Evolutionary conservation across 2,113 vertebrate species (phyloP).

Genomic region (Dasyornis broadbenti): DNA sequence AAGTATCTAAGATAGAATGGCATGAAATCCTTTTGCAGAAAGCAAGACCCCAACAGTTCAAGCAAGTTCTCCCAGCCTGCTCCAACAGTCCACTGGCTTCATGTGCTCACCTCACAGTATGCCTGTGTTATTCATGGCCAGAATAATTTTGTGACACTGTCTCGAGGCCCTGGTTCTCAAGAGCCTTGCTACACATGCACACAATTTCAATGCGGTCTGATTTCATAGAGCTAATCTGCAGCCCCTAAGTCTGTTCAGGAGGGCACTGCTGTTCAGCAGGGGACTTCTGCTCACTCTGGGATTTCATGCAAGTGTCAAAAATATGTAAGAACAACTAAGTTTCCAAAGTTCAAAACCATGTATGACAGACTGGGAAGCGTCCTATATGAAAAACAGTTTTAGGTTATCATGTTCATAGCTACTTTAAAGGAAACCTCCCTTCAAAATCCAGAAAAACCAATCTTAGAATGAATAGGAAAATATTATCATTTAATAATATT

Average conservation of each 20-base stretch:
- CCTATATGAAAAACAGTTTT: not conserved
- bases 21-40: not conserved
- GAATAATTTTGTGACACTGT: not conserved
- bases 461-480: not conserved
- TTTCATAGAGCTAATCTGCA: not conserved
- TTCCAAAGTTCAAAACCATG: not conserved
- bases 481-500: not conserved
- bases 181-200: rapidly evolving
- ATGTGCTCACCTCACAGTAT: not conserved
- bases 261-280: not conserved
- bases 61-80: not conserved
- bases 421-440: not conserved
- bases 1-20: not conserved
- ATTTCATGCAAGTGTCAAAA: not conserved
- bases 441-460: not conserved
- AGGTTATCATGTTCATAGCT: not conserved
- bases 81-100: not conserved
- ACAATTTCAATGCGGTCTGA: not conserved
- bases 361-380: not conserved
- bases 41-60: not conserved
- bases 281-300: not conserved
- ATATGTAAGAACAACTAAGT: not conserved
- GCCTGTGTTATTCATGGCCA: not conserved
- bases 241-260: not conserved
- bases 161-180: not conserved